Conservation (phyloP, 2,797 vertebrate genomes). For the Myripristis jacobus region DNA sequence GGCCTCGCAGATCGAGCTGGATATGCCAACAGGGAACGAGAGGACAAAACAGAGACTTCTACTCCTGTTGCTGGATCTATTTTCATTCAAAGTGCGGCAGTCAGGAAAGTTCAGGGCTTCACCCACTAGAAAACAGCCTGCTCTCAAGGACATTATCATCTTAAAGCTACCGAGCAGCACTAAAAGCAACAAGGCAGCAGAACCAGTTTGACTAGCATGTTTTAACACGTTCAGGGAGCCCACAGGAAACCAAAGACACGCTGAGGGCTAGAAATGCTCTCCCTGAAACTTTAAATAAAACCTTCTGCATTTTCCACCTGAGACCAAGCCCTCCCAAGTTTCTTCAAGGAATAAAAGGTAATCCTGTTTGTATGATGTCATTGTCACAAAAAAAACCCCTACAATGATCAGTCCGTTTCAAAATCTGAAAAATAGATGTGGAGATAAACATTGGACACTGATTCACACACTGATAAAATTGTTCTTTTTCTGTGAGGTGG, state of each 20-base stretch:
- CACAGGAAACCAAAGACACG: conserved; percentile 44
- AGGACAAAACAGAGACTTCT: conserved; percentile 7
- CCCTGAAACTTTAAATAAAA: conserved; percentile 17
- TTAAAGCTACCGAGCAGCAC: conserved; percentile 51
- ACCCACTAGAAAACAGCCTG: conserved; percentile 4
- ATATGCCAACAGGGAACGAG: conserved; percentile 3
- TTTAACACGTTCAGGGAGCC: conserved; percentile 58
- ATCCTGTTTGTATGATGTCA: background rate
- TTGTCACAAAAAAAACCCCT: background rate
- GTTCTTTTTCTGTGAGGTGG: background rate
- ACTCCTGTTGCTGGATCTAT: background rate
- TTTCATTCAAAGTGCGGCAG: conserved; percentile 25
- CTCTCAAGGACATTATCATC: conserved; percentile 45
- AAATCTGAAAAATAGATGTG: background rate
- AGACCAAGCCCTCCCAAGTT: background rate
- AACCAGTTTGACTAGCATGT: conserved; percentile 80
- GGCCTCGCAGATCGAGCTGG: conserved; percentile 24
- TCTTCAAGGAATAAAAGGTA: background rate
- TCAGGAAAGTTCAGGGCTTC: background rate
- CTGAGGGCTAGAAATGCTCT: conserved; percentile 34
- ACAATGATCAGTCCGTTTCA: background rate
- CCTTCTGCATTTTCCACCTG: background rate
- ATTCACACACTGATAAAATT: conserved; percentile 17
- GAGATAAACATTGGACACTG: background rate
- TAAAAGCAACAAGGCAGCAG: conserved; percentile 37